phyloP scores from a whole-genome alignment of 2,113 vertebrate genomes.

The Gobio gobio region DNA sequence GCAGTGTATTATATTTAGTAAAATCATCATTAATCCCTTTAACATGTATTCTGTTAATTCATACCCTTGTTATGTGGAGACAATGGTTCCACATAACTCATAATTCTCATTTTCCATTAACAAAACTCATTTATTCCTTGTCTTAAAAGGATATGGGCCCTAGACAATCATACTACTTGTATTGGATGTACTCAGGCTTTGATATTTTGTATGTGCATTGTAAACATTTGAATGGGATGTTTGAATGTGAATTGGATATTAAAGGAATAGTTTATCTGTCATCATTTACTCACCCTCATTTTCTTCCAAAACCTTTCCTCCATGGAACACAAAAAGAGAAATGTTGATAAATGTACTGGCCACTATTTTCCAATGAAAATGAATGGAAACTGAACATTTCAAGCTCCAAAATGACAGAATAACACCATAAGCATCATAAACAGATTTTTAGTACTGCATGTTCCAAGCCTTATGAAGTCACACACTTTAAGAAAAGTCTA shows the following conservation, averaged over 20 bases:
- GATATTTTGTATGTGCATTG: not conserved
- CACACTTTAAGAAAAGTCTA: not conserved
- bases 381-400: not conserved
- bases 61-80: not conserved
- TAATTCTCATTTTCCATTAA: slow-evolving; percentile 7
- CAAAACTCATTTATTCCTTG: slow-evolving; percentile 8
- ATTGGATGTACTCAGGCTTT: not conserved
- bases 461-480: not conserved
- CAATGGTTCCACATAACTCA: slow-evolving; percentile 14
- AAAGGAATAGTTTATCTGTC: slow-evolving; percentile 19
- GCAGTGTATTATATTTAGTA: slow-evolving; percentile 15
- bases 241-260: not conserved
- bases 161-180: not conserved
- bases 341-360: not conserved
- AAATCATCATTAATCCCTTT: slow-evolving; percentile 26
- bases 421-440: not conserved
- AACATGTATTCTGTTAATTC: slow-evolving; percentile 20
- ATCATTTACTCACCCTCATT: not conserved
- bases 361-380: not conserved
- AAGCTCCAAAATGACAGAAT: not conserved
- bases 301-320: not conserved
- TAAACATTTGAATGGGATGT: slow-evolving; percentile 18
- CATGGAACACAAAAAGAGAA: not conserved
- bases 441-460: not conserved
- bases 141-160: not conserved